Evolutionary conservation across 2,113 vertebrate species (phyloP), one percentile per base, ranked within the genome.

Genomic region (Lophura nycthemera): DNA sequence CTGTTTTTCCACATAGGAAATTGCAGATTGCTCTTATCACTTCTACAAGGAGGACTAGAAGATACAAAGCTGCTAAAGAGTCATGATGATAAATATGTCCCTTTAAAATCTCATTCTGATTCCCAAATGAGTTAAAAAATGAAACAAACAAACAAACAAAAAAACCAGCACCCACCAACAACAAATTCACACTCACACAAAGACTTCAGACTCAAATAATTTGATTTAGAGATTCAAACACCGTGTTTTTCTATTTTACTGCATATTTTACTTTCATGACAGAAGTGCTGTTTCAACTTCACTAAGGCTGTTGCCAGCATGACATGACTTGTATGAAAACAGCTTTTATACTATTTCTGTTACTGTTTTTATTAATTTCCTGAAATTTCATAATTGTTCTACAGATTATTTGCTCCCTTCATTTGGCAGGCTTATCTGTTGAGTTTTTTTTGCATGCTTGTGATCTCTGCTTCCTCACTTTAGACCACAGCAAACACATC

Each of bases 251-350:
- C 20, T 18, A 14, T 73, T 54, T 81, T 79, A 63, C 20, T 27
- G 10, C 15, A 29, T 76, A 48, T 43, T 74, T 52, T 30, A 43
- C n/a, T 0, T 0, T 21, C 5, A 11, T 24, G 4, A 30, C 36
- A 70, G 50, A 83, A 78, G 6, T 29, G 56, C 24, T 34, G 11
- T 0, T 0, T 57, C 29, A 40, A 4, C 29, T 77, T 75, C 42
- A 70, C 29, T 10, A 59, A 34, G 10, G 29, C 13, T 61, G 3
- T 34, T 83, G 27, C 8, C 63, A n/a, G 4, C 66, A 48, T 11
- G 16, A 48, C 27, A 54, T 72, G 5, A 15, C 15, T 42, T 42
- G 9, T 8, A 63, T 27, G 1, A 67, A 75, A 3, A 36, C 27
- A 54, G 14, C 10, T 77, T 24, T 21, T 77, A 3, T 80, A n/a